Conservation (phyloP, 23 tunicate species). For the Halocynthia roretzi region DNA sequence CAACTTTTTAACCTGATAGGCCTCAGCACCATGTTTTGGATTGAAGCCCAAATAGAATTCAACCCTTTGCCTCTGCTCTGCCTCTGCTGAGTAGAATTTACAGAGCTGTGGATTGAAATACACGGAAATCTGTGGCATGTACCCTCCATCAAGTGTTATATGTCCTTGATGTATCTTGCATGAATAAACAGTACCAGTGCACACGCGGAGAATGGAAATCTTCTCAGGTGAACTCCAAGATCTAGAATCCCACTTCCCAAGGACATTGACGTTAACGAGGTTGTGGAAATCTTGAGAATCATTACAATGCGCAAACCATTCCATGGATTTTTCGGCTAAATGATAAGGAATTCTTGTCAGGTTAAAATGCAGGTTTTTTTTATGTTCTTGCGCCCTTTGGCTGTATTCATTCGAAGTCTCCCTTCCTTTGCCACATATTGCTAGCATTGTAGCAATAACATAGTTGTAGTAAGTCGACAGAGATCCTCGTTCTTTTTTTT, state of each 20-base stretch:
- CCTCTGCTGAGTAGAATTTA: neutral
- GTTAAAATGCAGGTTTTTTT: neutral
- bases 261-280: neutral
- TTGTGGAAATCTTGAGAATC: neutral
- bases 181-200: constrained; percentile 1
- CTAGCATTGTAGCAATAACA: neutral
- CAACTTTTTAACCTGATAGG: constrained; percentile 1
- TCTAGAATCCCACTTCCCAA: constrained; percentile 19
- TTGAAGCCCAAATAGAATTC: constrained; percentile 19
- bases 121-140: neutral
- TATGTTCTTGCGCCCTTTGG: neutral
- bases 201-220: constrained; percentile 8
- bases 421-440: neutral
- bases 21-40: constrained; percentile 15
- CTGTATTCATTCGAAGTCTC: constrained; percentile 1
- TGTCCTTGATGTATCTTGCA: constrained; percentile 12
- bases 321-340: neutral
- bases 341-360: neutral
- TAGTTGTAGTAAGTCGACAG: constrained; percentile 4
- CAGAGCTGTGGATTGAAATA: neutral
- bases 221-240: neutral
- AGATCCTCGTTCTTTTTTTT: constrained; percentile 3
- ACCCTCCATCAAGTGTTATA: neutral
- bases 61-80: constrained; percentile 1
- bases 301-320: constrained; percentile 3